These are phyloP conservation scores for Gambusia yucatana DNA, from an alignment of 2,797 vertebrate species.

Conservation along the genomic window DNA sequence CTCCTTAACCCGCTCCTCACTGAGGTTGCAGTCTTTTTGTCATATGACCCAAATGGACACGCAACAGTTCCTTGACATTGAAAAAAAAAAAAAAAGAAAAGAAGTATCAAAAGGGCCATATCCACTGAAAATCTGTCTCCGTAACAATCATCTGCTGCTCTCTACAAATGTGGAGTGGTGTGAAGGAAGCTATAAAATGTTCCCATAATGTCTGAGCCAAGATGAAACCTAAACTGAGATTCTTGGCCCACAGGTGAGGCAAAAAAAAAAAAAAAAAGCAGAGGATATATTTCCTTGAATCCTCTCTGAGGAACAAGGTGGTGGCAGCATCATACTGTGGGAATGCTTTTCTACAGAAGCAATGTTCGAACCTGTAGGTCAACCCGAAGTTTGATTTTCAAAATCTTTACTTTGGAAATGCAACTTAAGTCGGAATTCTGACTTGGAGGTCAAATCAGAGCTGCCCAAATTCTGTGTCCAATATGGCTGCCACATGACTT, in stretches of 20 bases:
- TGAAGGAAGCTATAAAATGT: neutral
- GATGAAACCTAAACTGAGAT: neutral
- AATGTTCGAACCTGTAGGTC: too few relatives aligned
- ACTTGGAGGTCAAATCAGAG: neutral
- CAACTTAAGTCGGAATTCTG: neutral
- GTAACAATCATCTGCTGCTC: neutral
- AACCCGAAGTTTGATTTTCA: neutral
- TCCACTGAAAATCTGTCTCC: neutral
- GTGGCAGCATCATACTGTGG: neutral
- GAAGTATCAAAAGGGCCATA: neutral
- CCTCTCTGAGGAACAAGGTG: neutral
- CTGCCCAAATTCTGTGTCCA: neutral
- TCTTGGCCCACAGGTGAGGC: neutral
- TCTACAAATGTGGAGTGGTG: neutral
- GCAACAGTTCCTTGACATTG: constrained; percentile 1
- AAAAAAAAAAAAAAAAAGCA: neutral
- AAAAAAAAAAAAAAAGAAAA: neutral
- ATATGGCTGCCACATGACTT: neutral
- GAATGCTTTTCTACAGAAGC: neutral
- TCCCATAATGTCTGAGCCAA: neutral
- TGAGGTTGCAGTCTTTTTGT: constrained; percentile 44
- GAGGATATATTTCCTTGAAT: neutral
- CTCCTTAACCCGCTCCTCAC: constrained; percentile 8
- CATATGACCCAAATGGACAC: constrained; percentile 48
- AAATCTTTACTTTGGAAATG: neutral